Base-by-base conservation (phyloP, 2,888 invertebrate species). In the Nebria brevicollis region DNA sequence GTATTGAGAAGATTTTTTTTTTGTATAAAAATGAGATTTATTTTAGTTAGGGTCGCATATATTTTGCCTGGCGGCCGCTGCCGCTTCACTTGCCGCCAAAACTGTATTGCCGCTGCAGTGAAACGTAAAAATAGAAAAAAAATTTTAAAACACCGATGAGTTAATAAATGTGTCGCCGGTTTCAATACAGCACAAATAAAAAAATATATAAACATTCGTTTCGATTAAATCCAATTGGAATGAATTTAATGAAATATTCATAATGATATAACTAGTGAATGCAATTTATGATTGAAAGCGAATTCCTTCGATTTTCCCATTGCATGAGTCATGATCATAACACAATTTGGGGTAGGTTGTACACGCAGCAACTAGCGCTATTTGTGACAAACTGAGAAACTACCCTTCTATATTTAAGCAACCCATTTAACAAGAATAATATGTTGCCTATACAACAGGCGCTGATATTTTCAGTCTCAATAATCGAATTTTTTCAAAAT, bases 371-470 rank as follows among this genome's bases (percentile, higher is more conserved):
- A 70, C 70, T 42, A 78, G 72, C 78, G 78, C 78, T 65, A 66
- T 65, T 73, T 25, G 78, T 42, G 73, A 66, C 42, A 42, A 34
- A 73, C 25, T 66, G 41, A 66, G 20, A 66, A 78, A 78, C 73
- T 73, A 72, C 25, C 64, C 77, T 77, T 77, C 15, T 26, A 64
- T 34, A 34, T 20, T 20, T 54, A 78, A n/a, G 78, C 78, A 78
- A 65, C 78, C 78, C 7, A 41, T 66, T 66, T 65, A 65, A 73
- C 73, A 64, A 34, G 66, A 72, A 73, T 41, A 72, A 11, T 64
- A 34, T 26, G 65, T 78, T 73, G 66, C 78, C 66, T 78, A 66
- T 8, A 26, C 42, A 75, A 3, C 41, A 66, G 73, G 78, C 73
- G 78, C n/a, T 15, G 4, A 70, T 5, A 70, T 13, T 25, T 25